phyloP scores from a whole-genome alignment of 2,113 vertebrate species.

The Peromyscus maniculatus region DNA sequence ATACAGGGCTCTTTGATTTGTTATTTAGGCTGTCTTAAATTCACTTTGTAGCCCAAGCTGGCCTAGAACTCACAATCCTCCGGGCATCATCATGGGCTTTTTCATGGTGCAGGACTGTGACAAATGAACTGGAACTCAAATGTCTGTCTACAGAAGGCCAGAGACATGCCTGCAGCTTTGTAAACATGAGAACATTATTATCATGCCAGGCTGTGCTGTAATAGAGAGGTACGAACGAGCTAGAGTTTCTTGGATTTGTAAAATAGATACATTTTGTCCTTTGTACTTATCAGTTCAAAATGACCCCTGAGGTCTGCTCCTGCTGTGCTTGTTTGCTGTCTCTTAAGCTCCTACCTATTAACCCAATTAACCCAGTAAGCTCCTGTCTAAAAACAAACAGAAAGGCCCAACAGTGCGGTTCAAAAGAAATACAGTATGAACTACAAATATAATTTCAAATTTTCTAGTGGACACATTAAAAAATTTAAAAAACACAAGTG shows the following conservation, averaged over 20 bases:
- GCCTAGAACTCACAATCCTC: background rate
- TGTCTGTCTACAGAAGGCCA: background rate
- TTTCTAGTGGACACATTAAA: constrained; percentile 37
- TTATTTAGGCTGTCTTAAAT: background rate
- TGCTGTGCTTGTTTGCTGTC: background rate
- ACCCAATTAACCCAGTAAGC: background rate
- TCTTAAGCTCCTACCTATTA: background rate
- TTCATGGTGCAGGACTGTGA: background rate
- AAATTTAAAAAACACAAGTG: constrained; percentile 2
- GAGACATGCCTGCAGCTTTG: background rate
- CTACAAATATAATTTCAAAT: constrained; percentile 37
- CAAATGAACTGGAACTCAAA: background rate
- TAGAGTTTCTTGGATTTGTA: constrained; percentile 12
- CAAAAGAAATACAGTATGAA: constrained; percentile 38
- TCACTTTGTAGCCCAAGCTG: background rate
- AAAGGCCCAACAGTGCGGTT: background rate
- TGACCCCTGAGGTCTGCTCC: constrained; percentile 29
- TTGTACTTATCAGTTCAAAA: constrained; percentile 56
- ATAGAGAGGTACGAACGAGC: background rate
- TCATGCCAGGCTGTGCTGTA: background rate
- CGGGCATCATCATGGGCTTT: background rate
- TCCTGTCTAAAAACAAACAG: background rate
- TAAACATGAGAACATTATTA: constrained; percentile 20
- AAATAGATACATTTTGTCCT: background rate
- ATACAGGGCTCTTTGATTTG: background rate